These are phyloP conservation scores for Neogale vison DNA, from an alignment of 2,113 vertebrate species.

Conservation along the genomic window DNA sequence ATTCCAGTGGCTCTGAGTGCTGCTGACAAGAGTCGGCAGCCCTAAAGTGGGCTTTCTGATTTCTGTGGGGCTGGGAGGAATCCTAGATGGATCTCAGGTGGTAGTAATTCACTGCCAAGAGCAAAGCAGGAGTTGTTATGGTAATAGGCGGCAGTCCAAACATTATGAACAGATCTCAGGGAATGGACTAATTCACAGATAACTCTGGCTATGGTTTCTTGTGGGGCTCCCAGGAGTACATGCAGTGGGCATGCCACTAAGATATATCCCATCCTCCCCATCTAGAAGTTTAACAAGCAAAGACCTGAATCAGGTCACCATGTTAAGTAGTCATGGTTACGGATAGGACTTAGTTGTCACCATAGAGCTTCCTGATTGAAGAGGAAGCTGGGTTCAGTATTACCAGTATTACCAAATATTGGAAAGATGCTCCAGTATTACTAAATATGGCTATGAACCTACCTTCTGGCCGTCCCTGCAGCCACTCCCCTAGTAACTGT, in stretches of 20 bases:
- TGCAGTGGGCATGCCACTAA: neutral
- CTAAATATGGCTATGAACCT: neutral
- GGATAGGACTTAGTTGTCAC: neutral
- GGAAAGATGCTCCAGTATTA: neutral
- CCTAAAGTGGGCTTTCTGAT: slow-evolving; percentile 2
- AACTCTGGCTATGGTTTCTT: neutral
- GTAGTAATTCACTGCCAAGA: neutral
- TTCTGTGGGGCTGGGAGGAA: neutral
- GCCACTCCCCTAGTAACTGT: neutral
- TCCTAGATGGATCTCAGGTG: neutral
- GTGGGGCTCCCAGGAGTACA: accelerated
- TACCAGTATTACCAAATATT: too few species aligned
- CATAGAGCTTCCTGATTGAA: neutral
- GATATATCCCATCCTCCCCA: neutral
- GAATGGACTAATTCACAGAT: neutral
- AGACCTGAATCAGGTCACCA: neutral
- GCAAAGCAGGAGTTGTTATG: neutral
- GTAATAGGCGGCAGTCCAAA: neutral
- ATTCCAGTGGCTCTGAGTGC: neutral
- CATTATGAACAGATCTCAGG: neutral
- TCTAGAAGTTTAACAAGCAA: neutral
- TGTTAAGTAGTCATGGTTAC: neutral
- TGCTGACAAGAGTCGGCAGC: neutral
- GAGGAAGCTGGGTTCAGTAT: neutral
- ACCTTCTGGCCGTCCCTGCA: neutral